These are phyloP conservation scores for Sapajus apella DNA, from an alignment of 2,113 vertebrate genomes.

Conservation along the genomic window DNA sequence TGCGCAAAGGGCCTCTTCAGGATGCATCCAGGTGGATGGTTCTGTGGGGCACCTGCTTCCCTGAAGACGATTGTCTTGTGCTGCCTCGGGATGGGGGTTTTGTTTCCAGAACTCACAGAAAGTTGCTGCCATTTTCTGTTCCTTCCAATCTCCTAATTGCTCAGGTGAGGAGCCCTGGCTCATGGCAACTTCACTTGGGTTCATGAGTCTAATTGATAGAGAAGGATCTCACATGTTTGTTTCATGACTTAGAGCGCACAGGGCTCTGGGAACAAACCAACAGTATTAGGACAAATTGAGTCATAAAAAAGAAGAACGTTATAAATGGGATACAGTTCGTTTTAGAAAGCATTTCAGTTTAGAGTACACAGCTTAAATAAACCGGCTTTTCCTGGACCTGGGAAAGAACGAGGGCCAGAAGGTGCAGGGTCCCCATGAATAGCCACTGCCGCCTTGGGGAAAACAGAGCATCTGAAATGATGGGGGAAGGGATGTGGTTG, in stretches of 20 bases:
- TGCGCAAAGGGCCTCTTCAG: accelerated
- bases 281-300: not conserved
- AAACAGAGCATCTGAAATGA: not conserved
- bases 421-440: not conserved
- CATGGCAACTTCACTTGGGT: accelerated
- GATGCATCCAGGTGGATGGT: not conserved
- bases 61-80: accelerated
- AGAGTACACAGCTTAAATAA: not conserved
- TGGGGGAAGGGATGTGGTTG: not conserved
- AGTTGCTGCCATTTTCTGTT: not conserved
- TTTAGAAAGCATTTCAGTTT: not conserved
- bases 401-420: not conserved
- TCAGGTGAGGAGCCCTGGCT: not conserved
- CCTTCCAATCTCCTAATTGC: not conserved
- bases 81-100: not conserved
- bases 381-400: not conserved
- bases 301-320: not conserved
- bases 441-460: too few species aligned
- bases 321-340: not conserved
- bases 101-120: not conserved
- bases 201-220: not conserved
- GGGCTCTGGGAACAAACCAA: not conserved
- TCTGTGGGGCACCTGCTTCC: not conserved
- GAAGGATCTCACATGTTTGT: not conserved
- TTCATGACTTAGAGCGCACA: not conserved